Percentiles rank a stretch among this genome's conserved stretches.
Evolutionary conservation across 2,888 invertebrate species (phyloP).

Genomic region (Endotricha flammealis): DNA sequence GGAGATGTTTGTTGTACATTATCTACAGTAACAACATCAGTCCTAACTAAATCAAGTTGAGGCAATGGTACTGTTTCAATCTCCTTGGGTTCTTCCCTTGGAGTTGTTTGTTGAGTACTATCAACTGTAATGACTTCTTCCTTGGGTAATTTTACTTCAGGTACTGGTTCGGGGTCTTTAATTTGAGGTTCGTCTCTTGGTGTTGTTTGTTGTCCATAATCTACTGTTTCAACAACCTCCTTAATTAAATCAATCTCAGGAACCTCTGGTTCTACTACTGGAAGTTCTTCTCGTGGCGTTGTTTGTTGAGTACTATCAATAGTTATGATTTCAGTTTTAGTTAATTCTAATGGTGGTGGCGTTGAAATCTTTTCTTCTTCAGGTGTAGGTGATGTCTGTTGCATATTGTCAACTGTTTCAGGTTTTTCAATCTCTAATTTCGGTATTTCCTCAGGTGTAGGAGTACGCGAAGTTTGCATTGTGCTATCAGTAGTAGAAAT

Average conservation of each 20-base stretch:
- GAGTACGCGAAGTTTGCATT: conserved; percentile 35
- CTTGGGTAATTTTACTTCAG: conserved; percentile 6
- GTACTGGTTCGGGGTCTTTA: not conserved
- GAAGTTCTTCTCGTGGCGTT: conserved; percentile 20
- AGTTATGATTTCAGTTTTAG: conserved; percentile 31
- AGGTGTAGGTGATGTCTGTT: conserved; percentile 79
- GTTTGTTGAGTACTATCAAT: conserved; percentile 52
- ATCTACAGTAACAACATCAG: conserved; percentile 39
- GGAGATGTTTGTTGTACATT: conserved; percentile 71
- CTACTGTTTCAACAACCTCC: conserved; percentile 7
- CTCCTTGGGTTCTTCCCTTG: conserved; percentile 46
- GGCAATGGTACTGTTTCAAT: conserved; percentile 19
- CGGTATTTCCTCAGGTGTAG: not conserved
- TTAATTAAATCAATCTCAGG: too few species aligned
- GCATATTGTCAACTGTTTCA: conserved; percentile 37
- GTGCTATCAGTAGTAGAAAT: conserved; percentile 36
- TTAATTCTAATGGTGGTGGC: conserved; percentile 26
- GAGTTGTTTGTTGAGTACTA: conserved; percentile 40
- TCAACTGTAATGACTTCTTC: conserved; percentile 13
- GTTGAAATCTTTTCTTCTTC: conserved; percentile 19
- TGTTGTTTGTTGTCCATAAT: conserved; percentile 15
- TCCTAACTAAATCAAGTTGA: conserved; percentile 29
- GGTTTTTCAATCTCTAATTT: conserved; percentile 9
- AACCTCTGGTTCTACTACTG: conserved; percentile 4
- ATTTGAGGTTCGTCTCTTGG: conserved; percentile 15